These are phyloP conservation scores for Eulemur mongoz DNA, from an alignment of 2,797 vertebrate genomes.

Conservation along the genomic window DNA sequence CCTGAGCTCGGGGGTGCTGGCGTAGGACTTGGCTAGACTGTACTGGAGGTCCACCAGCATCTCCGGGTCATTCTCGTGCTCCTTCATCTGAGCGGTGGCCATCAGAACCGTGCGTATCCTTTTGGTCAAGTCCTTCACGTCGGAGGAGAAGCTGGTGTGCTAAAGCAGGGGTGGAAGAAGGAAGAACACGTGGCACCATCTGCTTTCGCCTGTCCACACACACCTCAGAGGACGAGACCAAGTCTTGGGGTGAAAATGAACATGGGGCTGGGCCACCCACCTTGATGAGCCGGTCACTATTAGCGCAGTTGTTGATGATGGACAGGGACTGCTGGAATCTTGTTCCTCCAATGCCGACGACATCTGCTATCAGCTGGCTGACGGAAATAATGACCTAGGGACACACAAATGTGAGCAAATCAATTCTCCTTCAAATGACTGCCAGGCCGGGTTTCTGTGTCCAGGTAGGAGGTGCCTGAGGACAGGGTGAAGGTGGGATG, in stretches of 20 bases:
- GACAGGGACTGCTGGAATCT: slow-evolving; percentile 98
- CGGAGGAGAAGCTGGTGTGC: slow-evolving; percentile 96
- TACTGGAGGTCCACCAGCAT: slow-evolving; percentile 99
- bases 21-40: slow-evolving; percentile 98
- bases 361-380: slow-evolving; percentile 98
- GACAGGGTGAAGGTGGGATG: not conserved
- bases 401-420: slow-evolving; percentile 56
- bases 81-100: slow-evolving; percentile 99
- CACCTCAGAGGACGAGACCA: rapidly evolving
- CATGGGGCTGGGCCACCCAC: slow-evolving; percentile 80
- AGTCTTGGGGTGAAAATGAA: not conserved
- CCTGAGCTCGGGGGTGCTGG: slow-evolving; percentile 97
- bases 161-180: slow-evolving; percentile 70
- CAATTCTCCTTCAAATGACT: slow-evolving; percentile 31
- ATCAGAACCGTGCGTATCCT: slow-evolving; percentile 98
- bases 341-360: slow-evolving; percentile 97
- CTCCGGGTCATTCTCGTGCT: slow-evolving; percentile 97
- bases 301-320: slow-evolving; percentile 99
- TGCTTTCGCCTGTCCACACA: not conserved
- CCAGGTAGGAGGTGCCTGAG: not conserved
- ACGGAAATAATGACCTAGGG: slow-evolving; percentile 96
- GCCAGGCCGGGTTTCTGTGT: not conserved
- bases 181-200: not conserved
- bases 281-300: slow-evolving; percentile 96
- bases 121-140: slow-evolving; percentile 98